Base-by-base conservation (phyloP, 2,797 vertebrate species). In the Carapus acus region DNA sequence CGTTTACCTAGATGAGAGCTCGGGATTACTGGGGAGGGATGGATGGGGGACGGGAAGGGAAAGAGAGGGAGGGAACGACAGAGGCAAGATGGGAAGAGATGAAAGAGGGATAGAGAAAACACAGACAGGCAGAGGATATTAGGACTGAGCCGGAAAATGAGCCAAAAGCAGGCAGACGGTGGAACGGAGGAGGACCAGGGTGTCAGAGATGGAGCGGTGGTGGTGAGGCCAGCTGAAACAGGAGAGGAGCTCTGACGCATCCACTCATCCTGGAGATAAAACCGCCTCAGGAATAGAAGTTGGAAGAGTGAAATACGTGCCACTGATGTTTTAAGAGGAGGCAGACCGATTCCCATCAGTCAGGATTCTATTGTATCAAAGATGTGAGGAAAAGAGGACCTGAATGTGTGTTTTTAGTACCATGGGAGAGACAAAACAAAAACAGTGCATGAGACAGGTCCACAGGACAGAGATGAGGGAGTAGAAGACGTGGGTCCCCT, bases 261-360 rank as follows among this genome's bases (percentile, higher is more conserved):
- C 69, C 77, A 80, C 71, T 80, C 77, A 74, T 58, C 69, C 58
- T 12, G 49, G 59, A 6, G 49, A 80, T 81, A 78, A 79, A 79
- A 60, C 12, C 37, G 67, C 50, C 60, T 29, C 37, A 47, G 58
- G 54, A 71, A 71, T 40, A 52, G 22, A 54, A 50, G 49, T 60
- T 24, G 31, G 68, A 54, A 53, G 52, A 65, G 57, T 69, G n/a
- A n/a, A n/a, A n/a, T n/a, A n/a, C 49, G 65, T 44, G 61, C 48
- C 63, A 65, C 41, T 44, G 68, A 45, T 75, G 50, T 79, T 73
- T 69, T 64, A 62, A 37, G 47, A 23, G 49, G 54, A 61, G 65
- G 73, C 68, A 51, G 43, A 29, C 14, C 16, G 24, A 47, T 65
- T 64, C 52, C 49, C 51, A 73, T 76, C 68, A 59, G 55, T 0